A percentile compares a stretch with the other conserved stretches of the same genome.
Conservation (phyloP, 2,797 vertebrate species). For the Capromys pilorides region DNA sequence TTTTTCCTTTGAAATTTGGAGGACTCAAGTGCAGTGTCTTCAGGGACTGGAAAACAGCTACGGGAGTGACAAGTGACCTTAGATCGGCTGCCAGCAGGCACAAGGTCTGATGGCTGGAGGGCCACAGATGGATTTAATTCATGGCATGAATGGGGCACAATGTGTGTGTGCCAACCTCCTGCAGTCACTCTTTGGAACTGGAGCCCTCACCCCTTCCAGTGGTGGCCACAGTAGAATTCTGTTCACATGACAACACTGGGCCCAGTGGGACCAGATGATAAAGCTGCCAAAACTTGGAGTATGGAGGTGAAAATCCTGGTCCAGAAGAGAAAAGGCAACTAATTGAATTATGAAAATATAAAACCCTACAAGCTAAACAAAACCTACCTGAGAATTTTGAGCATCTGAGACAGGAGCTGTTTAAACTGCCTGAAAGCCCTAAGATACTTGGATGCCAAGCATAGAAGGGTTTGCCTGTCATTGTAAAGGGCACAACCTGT, state of each 20-base stretch:
- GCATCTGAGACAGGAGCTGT: background rate
- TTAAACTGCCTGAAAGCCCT: slow-evolving; percentile 1
- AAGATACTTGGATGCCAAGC: background rate
- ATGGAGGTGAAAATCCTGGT: background rate
- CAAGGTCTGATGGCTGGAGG: background rate
- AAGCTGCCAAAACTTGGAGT: background rate
- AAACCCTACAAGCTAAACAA: background rate
- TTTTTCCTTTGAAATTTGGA: slow-evolving; percentile 28
- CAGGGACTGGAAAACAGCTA: background rate
- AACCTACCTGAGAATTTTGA: background rate
- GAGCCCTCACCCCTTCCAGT: background rate
- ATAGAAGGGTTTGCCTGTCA: background rate
- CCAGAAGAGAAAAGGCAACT: slow-evolving; percentile 10
- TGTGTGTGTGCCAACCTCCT: background rate
- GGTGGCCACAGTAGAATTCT: background rate
- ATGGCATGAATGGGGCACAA: fast-evolving
- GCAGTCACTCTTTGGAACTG: background rate
- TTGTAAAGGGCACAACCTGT: background rate
- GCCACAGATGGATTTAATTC: background rate
- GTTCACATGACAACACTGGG: fast-evolving
- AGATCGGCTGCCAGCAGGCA: background rate
- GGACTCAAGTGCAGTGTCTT: background rate
- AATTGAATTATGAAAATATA: slow-evolving; percentile 7
- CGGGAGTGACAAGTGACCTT: background rate
- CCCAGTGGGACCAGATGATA: background rate